phyloP scores from a whole-genome alignment of 92 coral and sea anemone species.

The Phenganax subtilis region DNA sequence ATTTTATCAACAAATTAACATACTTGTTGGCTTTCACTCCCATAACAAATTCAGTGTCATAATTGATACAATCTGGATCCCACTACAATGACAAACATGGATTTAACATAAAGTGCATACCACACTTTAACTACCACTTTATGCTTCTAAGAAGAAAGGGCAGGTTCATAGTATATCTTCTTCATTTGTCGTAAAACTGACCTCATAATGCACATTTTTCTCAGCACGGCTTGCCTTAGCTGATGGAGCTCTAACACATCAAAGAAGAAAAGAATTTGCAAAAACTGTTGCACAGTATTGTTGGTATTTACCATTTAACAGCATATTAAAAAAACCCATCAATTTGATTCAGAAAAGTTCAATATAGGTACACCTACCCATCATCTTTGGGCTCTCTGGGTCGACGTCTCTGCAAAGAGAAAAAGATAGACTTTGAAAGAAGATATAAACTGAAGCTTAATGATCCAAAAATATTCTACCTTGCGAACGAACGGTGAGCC shows the following conservation, averaged over 20 bases:
- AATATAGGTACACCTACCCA: constrained; percentile 18
- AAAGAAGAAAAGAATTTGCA: not conserved
- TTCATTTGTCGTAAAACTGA: not conserved
- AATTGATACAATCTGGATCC: constrained; percentile 86
- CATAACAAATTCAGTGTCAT: constrained; percentile 96
- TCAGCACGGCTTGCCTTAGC: constrained; percentile 56
- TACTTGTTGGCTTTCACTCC: constrained; percentile 99
- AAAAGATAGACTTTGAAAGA: not conserved
- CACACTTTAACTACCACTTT: not conserved
- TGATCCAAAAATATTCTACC: constrained; percentile 37
- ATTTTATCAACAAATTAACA: constrained; percentile 21
- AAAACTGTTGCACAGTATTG: not conserved
- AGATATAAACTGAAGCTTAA: not conserved
- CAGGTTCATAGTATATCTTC: not conserved
- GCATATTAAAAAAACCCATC: constrained; percentile 24
- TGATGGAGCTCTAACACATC: constrained; percentile 49
- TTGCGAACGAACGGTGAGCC: constrained; percentile 66
- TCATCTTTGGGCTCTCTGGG: constrained; percentile 75
- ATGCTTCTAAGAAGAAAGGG: not conserved
- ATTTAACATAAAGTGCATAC: not conserved
- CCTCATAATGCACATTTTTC: constrained; percentile 56
- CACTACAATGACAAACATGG: constrained; percentile 52
- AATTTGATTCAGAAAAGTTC: no score
- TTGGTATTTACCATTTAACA: not conserved
- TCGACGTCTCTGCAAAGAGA: constrained; percentile 64